Percentiles rank a stretch among this genome's conserved stretches.
Evolutionary conservation across 2,113 vertebrate species (phyloP).

Genomic region (Beaufortia kweichowensis): DNA sequence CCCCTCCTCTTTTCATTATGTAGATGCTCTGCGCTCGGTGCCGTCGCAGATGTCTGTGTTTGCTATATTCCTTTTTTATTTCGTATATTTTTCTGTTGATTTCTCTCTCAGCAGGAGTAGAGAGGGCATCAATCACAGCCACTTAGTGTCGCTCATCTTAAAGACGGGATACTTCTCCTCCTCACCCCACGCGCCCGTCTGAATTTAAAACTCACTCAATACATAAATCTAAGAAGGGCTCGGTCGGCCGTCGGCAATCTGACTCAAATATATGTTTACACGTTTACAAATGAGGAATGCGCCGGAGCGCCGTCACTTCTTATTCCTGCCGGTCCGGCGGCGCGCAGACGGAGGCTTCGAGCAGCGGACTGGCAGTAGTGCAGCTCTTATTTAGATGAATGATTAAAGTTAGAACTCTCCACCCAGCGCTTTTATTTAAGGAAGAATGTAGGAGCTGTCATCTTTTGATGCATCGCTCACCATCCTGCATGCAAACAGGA

Average conservation of each 20-base stretch:
- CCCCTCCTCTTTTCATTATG: conserved; percentile 45
- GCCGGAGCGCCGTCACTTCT: conserved; percentile 64
- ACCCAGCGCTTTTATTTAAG: conserved; percentile 73
- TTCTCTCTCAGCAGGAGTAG: conserved; percentile 53
- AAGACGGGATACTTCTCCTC: conserved; percentile 35
- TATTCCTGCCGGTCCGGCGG: conserved; percentile 60
- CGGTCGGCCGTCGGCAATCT: conserved; percentile 57
- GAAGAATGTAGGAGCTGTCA: conserved; percentile 76
- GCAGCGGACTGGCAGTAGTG: conserved; percentile 60
- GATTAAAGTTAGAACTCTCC: conserved; percentile 79
- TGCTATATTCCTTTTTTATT: conserved; percentile 66
- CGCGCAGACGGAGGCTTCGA: conserved; percentile 57
- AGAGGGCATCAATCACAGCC: conserved; percentile 85
- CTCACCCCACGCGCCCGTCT: conserved; percentile 40
- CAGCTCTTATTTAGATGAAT: conserved; percentile 79
- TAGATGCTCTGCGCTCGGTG: conserved; percentile 19
- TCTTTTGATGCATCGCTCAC: conserved; percentile 79
- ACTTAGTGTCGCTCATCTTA: conserved; percentile 66
- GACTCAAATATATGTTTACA: conserved; percentile 68
- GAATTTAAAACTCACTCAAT: conserved; percentile 67
- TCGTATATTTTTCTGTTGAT: conserved; percentile 68
- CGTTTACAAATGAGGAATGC: conserved; percentile 70
- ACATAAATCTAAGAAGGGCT: conserved; percentile 64
- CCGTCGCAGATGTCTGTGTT: conserved; percentile 48
- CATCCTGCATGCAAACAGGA: conserved; percentile 72